Evolutionary conservation across 2,797 vertebrate genomes (phyloP), one percentile per base, ranked within the genome.

Genomic region (Otolemur crassicaudatus): DNA sequence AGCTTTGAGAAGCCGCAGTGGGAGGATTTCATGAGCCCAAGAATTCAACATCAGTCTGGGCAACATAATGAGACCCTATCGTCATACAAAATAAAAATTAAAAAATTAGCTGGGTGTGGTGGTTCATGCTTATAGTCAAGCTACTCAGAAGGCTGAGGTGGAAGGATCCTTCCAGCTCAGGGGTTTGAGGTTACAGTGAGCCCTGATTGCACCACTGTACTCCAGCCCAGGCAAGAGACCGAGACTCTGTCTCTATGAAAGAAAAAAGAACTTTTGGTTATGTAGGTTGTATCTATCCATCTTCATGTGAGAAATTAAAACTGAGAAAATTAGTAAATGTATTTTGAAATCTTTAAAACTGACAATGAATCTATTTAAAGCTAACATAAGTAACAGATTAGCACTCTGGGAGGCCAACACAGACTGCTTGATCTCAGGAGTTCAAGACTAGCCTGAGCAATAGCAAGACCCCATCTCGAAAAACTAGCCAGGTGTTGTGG

Each of bases 221-320:
- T 69, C 65, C 17, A 69, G 17, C 65, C 65, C n/a, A n/a, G 31
- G 8, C 65, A 20, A 20, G 16, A 69, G 65, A 67, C 7, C n/a
- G 31, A 67, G 65, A 67, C 17, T 17, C 16, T 34, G 16, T n/a
- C 65, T 69, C 31, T 20, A 34, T n/a, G 19, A 69, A 20, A 69
- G 17, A 34, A 69, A 69, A 49, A 25, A 92, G 49, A 34, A 40
- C 46, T 92, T 95, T 60, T 5, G 8, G 72, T n/a, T 81, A 16
- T 80, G 69, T 90, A 46, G 3, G 60, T 85, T 65, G 16, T 67
- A 69, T 3, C 29, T 34, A 31, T 25, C 37, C 40, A 63, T 63
- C 70, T 82, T 88, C 75, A 60, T 67, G 63, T 79, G 27, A 83
- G 58, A 93, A 82, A 75, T n/a, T 46, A 79, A 94, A 92, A 89